These are phyloP conservation scores for Scolanthus callimorphus DNA, from an alignment of 92 coral and sea anemone genomes.

Conservation along the genomic window DNA sequence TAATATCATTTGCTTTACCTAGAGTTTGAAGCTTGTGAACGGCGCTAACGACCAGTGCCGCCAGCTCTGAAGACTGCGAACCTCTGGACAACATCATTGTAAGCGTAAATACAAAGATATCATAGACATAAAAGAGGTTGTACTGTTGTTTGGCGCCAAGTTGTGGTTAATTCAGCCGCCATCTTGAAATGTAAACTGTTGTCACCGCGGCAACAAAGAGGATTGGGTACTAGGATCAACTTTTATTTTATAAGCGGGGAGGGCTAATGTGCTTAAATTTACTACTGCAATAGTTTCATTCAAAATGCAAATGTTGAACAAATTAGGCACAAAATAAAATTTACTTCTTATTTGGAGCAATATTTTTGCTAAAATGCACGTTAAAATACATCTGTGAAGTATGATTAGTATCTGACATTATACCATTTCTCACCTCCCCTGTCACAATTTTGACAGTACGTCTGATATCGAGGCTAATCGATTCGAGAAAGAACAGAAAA, in stretches of 20 bases:
- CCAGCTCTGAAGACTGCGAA: constrained; percentile 80
- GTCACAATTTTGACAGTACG: not conserved
- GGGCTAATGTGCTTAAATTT: not conserved
- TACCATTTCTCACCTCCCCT: constrained; percentile 26
- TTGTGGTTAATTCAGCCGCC: constrained; percentile 15
- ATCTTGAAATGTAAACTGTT: constrained; percentile 43
- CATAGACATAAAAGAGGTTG: not conserved
- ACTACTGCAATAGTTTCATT: no score
- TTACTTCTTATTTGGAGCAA: no score
- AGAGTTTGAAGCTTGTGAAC: constrained; percentile 79
- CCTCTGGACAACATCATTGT: constrained; percentile 50
- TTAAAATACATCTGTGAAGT: no score
- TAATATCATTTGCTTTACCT: constrained; percentile 59
- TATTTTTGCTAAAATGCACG: no score
- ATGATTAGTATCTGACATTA: no score
- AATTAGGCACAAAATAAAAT: no score
- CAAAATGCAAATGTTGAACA: not conserved
- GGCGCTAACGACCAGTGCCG: constrained; percentile 78
- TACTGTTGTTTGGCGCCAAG: not conserved
- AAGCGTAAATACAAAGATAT: no score
- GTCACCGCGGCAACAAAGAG: constrained; percentile 32
- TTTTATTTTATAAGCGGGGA: not conserved
- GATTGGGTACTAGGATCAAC: constrained; percentile 15
- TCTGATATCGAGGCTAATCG: constrained; percentile 6
- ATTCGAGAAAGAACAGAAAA: no score